Evolutionary conservation across 2,888 invertebrate species (phyloP), one percentile per base, ranked within the genome.

Genomic region (Rhabditoides inermis): DNA sequence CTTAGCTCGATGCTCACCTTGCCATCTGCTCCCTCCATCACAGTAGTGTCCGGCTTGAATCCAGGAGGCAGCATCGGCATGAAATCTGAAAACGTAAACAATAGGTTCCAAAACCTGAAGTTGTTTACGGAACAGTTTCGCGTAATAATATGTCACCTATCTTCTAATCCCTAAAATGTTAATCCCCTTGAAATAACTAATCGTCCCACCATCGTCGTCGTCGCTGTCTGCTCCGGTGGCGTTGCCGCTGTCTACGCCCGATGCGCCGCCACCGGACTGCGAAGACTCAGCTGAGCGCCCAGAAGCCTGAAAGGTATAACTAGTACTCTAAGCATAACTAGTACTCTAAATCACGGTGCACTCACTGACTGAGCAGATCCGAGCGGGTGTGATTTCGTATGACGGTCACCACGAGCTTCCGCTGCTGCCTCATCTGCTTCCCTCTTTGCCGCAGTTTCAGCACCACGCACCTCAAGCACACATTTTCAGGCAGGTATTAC

Each of bases 1-100:
- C 56, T 25, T 53, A 12, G 40, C 44, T 25, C n/a, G 15, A 40
- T 41, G 55, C 27, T 54, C 51, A 23, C 45, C 15, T 15, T 42
- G 3, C 23, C 28, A 4, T 36, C n/a, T 15, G 42, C 10, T 23
- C 28, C 44, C 18, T 51, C 51, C 40, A 60, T 53, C 2, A 60
- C 55, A 12, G 45, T 45, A 36, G 54, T 48, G 28, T 68, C 68
- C 0, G 66, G 65, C 18, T 60, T 49, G 52, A 73, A 73, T 3
- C 70, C 70, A 2, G 72, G 69, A 12, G 73, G 73, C n/a, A 73
- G 53, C 5, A 61, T 57, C 5, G 70, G 70, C 28, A 68, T 62
- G 45, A 70, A 57, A 52, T 71, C 70, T 62, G 45, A 30, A 58
- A 49, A 12, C 40, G 22, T 26, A 22, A 15, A 25, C 12, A 44